Evolutionary conservation across 1,140 invertebrate genomes (phyloP).

Genomic region (Drosophila sulfurigaster): DNA sequence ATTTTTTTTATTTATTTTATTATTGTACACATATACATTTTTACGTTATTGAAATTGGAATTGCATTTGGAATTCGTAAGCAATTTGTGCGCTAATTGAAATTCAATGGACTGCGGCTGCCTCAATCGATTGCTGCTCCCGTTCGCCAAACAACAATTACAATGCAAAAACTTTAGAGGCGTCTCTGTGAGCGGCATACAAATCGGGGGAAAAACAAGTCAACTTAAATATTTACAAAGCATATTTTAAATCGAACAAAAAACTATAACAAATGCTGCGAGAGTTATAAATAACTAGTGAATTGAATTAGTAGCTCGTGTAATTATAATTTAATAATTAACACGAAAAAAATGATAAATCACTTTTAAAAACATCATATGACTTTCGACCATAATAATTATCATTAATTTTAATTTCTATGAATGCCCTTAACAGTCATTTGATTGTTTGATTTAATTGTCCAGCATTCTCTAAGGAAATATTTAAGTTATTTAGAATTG

Average conservation of each 20-base stretch:
- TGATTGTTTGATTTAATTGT: background rate
- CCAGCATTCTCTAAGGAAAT: constrained; percentile 4
- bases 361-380: background rate
- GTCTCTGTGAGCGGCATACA: constrained; percentile 45
- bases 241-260: constrained; percentile 2
- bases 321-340: background rate
- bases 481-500: background rate
- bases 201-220: constrained; percentile 24
- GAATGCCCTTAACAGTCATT: background rate
- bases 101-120: constrained; percentile 60
- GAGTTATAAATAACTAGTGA: constrained; percentile 15
- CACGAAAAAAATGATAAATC: background rate
- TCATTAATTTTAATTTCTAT: background rate
- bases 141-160: constrained; percentile 45
- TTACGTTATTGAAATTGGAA: constrained; percentile 66
- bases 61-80: constrained; percentile 66
- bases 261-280: constrained; percentile 2
- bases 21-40: constrained; percentile 36
- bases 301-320: background rate
- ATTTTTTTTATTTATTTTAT: constrained; percentile 20
- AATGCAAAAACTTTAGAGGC: constrained; percentile 42
- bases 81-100: constrained; percentile 69
- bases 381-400: background rate
- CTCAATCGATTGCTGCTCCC: constrained; percentile 17
- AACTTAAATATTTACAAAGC: constrained; percentile 1